Base-by-base conservation (phyloP, 2,113 vertebrate genomes). In the Leucosticte australis region DNA sequence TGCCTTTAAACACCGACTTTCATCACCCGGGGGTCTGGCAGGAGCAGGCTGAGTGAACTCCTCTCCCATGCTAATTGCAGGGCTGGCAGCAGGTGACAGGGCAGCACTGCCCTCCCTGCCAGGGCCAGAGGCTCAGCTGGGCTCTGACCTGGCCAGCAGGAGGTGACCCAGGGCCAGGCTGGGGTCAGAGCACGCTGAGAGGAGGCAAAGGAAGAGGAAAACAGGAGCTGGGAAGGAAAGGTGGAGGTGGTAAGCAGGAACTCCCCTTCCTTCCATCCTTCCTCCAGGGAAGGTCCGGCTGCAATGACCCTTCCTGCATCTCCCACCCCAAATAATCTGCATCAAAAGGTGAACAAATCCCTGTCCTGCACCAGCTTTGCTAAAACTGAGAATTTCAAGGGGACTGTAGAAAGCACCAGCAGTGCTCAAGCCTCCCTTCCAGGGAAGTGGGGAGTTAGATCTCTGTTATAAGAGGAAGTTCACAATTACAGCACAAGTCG, bases 401-500 rank as follows among this genome's bases (percentile, higher is more conserved):
- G 11, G 9, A 22, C 22, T 56, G 24, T 3, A 47, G 27, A 63
- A 86, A 65, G 30, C 30, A 86, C 15, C 41, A 90, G 42, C 18
- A 22, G 18, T 31, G 37, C 78, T 68, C 30, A 39, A 83, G 42
- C 56, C 62, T 94, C 64, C 26, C 15, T 83, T 90, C 46, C 65
- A 30, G 69, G 35, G 77, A 86, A 92, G 60, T 20, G 3, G 71
- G 26, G 18, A 92, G 65, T 20, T 11, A 76, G 46, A 74, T 52
- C 64, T 88, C 76, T 44, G 28, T 39, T 84, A 22, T 27, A 90
- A 91, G 59, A 95, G 94, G 89, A 96, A 96, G 57, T 89, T 94
- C 83, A 93, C 86, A 95, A 96, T 96, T 95, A 94, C 49, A 89
- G 86, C 86, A 86, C 84, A 95, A 96, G 91, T 96, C 7, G 0